A percentile compares a stretch with the other conserved stretches of the same genome.
Evolutionary conservation across 2,888 invertebrate species (phyloP).

Genomic region (Tachina fera): DNA sequence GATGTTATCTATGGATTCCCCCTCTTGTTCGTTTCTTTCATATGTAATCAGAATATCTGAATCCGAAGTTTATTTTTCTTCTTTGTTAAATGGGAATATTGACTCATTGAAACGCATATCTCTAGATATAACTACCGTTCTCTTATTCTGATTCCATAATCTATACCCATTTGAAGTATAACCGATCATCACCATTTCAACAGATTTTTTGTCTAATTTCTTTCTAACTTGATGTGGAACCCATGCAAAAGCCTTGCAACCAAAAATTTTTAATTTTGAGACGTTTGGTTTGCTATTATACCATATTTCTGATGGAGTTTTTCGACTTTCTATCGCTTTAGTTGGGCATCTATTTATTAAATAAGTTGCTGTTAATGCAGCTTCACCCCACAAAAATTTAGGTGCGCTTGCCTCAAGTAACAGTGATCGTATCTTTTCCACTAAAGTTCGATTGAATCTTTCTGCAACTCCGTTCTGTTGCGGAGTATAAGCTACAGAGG

Average conservation of each 20-base stretch:
- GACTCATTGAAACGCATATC: not conserved
- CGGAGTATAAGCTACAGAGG: not conserved
- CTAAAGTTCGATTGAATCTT: too few relatives aligned
- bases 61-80: not conserved
- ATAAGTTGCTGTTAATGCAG: not conserved
- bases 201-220: not conserved
- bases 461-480: too few relatives aligned
- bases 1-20: not conserved
- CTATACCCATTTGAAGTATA: not conserved
- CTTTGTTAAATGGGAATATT: not conserved
- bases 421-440: too few relatives aligned
- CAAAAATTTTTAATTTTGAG: conserved; percentile 16
- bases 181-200: not conserved
- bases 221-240: not conserved
- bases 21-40: conserved; percentile 1
- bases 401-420: too few relatives aligned
- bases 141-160: not conserved
- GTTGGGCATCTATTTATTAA: conserved; percentile 1
- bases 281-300: conserved; percentile 15
- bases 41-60: not conserved
- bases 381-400: too few relatives aligned
- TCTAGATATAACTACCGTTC: not conserved
- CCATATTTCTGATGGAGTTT: conserved; percentile 18
- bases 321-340: not conserved
- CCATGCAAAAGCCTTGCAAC: conserved; percentile 15